Evolutionary conservation across 2,888 invertebrate genomes (phyloP).

Genomic region (Acrobasis consociella): DNA sequence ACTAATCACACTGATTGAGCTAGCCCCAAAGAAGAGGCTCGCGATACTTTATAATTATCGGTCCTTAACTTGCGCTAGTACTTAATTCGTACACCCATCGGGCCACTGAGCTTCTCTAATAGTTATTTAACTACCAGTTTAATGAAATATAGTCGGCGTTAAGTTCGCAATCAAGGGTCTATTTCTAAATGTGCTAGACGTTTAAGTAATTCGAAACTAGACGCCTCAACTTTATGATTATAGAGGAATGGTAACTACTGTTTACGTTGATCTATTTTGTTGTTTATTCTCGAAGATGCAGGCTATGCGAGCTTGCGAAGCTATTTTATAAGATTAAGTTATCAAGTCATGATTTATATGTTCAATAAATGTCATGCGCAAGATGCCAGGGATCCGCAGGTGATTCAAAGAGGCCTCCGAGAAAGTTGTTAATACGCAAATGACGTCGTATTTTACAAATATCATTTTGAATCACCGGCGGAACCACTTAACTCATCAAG

Average conservation of each 20-base stretch:
- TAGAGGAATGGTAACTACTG: constrained; percentile 8
- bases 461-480: constrained; percentile 46
- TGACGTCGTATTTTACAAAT: constrained; percentile 39
- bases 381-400: constrained; percentile 36
- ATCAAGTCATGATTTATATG: constrained; percentile 60
- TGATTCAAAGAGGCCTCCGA: constrained; percentile 42
- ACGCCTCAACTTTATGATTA: constrained; percentile 7
- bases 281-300: constrained; percentile 11
- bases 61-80: too few relatives aligned
- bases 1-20: too few relatives aligned
- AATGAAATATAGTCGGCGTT: neutral
- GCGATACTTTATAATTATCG: too few relatives aligned
- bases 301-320: constrained; percentile 29
- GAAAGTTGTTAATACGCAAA: constrained; percentile 55
- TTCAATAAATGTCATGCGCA: constrained; percentile 56
- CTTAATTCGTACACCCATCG: too few relatives aligned
- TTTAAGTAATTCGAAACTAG: constrained; percentile 17
- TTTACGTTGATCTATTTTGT: constrained; percentile 15
- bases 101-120: neutral
- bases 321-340: constrained; percentile 60
- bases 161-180: constrained; percentile 2
- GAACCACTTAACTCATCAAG: neutral
- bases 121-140: constrained; percentile 13
- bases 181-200: constrained; percentile 1
- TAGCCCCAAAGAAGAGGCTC: too few relatives aligned